These are phyloP conservation scores for Cheilosia scutellata DNA, from an alignment of 2,888 invertebrate species.

Conservation along the genomic window DNA sequence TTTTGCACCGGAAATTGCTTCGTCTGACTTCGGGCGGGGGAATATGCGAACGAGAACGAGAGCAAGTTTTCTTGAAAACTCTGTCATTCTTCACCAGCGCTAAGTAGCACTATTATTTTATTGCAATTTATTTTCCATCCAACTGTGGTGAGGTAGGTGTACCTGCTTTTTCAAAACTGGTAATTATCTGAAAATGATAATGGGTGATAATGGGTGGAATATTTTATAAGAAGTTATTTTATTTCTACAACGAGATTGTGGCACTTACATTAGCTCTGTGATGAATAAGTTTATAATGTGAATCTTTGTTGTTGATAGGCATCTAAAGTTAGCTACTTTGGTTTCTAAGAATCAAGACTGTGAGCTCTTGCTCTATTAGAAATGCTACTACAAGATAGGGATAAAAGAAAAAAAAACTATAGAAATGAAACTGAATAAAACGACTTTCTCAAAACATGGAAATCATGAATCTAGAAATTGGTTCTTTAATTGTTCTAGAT, in stretches of 20 bases:
- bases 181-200: slow-evolving; percentile 74
- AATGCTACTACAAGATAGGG: too few relatives aligned
- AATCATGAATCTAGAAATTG: too few relatives aligned
- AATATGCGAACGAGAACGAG: slow-evolving; percentile 1
- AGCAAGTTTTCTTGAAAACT: slow-evolving; percentile 62
- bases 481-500: too few relatives aligned
- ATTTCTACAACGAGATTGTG: background rate
- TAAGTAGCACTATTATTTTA: slow-evolving; percentile 75
- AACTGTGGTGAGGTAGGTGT: slow-evolving; percentile 45
- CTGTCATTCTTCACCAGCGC: slow-evolving; percentile 68
- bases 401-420: too few relatives aligned
- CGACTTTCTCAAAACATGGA: too few relatives aligned
- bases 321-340: too few relatives aligned
- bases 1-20: slow-evolving; percentile 76
- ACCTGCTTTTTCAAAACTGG: slow-evolving; percentile 51
- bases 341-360: too few relatives aligned
- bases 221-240: slow-evolving; percentile 56
- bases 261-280: background rate
- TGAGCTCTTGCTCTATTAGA: too few relatives aligned
- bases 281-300: too few relatives aligned
- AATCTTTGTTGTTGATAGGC: too few relatives aligned
- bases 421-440: too few relatives aligned
- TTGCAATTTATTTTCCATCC: slow-evolving; percentile 69
- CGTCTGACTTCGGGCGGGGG: slow-evolving; percentile 67
- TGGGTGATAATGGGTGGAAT: slow-evolving; percentile 64